Evolutionary conservation across 2,888 invertebrate genomes (phyloP).

Genomic region (Adelognathus sp.): DNA sequence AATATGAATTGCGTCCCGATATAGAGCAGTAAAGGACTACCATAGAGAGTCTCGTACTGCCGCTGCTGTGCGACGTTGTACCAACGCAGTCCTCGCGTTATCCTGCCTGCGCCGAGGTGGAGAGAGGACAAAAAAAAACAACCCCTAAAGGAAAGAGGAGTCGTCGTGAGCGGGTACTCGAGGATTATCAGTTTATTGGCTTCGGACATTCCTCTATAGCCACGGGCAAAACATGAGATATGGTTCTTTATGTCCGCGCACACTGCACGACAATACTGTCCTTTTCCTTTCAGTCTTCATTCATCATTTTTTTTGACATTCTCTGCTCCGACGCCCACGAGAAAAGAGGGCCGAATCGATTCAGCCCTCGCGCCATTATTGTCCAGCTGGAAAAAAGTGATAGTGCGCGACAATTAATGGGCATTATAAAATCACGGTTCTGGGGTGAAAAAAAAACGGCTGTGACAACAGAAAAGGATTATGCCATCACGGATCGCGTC

Average conservation of each 20-base stretch:
- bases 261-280: constrained; percentile 12
- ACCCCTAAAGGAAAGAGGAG: constrained; percentile 27
- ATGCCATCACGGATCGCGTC: constrained; percentile 31
- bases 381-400: neutral
- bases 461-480: constrained; percentile 10
- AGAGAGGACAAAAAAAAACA: no score
- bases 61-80: constrained; percentile 51
- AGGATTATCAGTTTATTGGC: constrained; percentile 68
- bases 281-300: neutral
- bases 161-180: constrained; percentile 58
- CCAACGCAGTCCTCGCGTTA: constrained; percentile 54
- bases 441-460: neutral
- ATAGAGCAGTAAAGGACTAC: constrained; percentile 19
- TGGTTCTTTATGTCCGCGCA: constrained; percentile 1
- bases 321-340: neutral
- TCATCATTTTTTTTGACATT: neutral
- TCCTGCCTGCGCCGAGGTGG: constrained; percentile 63
- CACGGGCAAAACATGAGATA: constrained; percentile 21
- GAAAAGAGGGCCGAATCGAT: constrained; percentile 8
- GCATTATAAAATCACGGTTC: constrained; percentile 8
- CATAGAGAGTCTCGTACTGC: constrained; percentile 24
- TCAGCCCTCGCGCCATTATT: neutral
- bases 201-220: constrained; percentile 39
- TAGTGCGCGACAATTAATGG: neutral
- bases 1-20: constrained; percentile 72